Evolutionary conservation across 2,888 invertebrate species (phyloP).

Genomic region (Tetragnatha montana): DNA sequence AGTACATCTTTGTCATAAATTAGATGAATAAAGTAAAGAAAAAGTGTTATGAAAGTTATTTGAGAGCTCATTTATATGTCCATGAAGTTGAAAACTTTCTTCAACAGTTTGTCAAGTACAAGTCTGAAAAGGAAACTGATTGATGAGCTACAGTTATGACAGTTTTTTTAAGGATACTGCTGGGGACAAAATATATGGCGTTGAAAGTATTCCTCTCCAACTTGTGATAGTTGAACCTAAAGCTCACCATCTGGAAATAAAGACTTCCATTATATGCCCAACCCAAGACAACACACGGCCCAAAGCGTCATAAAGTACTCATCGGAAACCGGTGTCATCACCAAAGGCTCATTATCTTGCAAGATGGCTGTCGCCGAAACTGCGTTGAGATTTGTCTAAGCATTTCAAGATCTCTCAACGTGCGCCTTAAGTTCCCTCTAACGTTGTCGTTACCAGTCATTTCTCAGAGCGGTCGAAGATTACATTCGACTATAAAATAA

Average conservation of each 20-base stretch:
- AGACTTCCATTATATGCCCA: slow-evolving; percentile 35
- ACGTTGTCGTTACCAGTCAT: slow-evolving; percentile 54
- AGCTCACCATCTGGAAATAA: slow-evolving; percentile 19
- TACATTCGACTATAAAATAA: slow-evolving; percentile 48
- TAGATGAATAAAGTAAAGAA: too few species aligned
- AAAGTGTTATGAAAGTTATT: too few species aligned
- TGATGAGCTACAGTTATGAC: too few species aligned
- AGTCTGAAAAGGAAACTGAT: too few species aligned
- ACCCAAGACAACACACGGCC: slow-evolving; percentile 36
- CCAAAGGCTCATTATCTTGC: slow-evolving; percentile 38
- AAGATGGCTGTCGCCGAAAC: slow-evolving; percentile 23
- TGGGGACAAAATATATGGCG: too few species aligned
- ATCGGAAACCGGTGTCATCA: slow-evolving; percentile 53
- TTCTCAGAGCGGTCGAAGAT: slow-evolving; percentile 48
- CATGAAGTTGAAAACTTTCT: too few species aligned
- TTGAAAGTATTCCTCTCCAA: neutral
- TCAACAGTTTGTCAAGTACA: too few species aligned
- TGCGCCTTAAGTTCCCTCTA: slow-evolving; percentile 51
- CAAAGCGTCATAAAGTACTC: slow-evolving; percentile 40
- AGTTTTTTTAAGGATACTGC: too few species aligned
- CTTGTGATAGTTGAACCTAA: neutral
- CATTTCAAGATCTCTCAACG: slow-evolving; percentile 50
- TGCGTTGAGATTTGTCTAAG: slow-evolving; percentile 5
- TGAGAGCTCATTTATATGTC: too few species aligned
- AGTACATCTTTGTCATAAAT: too few species aligned